Percentiles rank a stretch among this genome's conserved stretches.
Evolutionary conservation across 2,888 invertebrate species (phyloP).

Genomic region (Folsomia candida): DNA sequence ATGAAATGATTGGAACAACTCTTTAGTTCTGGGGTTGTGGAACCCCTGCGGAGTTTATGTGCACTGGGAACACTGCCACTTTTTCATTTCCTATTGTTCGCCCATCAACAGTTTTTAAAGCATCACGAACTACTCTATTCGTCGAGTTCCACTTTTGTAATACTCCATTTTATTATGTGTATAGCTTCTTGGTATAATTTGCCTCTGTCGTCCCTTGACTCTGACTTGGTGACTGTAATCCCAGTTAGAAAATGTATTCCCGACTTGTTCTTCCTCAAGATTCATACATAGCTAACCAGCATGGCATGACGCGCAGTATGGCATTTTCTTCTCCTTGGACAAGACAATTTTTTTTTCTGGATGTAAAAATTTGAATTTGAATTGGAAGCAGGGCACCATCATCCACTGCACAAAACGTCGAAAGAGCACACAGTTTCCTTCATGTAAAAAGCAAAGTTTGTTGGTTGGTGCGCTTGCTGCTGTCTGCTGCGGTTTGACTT

Average conservation of each 20-base stretch:
- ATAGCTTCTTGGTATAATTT: background rate
- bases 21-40: background rate
- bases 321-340: background rate
- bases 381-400: background rate
- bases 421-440: background rate
- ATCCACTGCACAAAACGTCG: no score
- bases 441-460: background rate
- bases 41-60: conserved; percentile 19
- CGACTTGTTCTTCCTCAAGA: background rate
- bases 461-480: no score
- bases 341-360: conserved; percentile 4
- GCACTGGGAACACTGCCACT: conserved; percentile 23
- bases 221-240: background rate
- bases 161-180: background rate
- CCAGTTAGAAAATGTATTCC: background rate
- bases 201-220: no score
- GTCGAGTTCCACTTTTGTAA: background rate
- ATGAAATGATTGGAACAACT: conserved; percentile 6
- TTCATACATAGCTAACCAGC: background rate
- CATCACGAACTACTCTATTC: conserved; percentile 10
- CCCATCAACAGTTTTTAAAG: conserved; percentile 23
- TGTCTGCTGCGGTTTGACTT: conserved; percentile 5
- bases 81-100: conserved; percentile 22
- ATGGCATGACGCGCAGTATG: background rate
- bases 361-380: background rate